Evolutionary conservation across 2,113 vertebrate species (phyloP), one percentile per base, ranked within the genome.

Genomic region (Coracopsis vasa): DNA sequence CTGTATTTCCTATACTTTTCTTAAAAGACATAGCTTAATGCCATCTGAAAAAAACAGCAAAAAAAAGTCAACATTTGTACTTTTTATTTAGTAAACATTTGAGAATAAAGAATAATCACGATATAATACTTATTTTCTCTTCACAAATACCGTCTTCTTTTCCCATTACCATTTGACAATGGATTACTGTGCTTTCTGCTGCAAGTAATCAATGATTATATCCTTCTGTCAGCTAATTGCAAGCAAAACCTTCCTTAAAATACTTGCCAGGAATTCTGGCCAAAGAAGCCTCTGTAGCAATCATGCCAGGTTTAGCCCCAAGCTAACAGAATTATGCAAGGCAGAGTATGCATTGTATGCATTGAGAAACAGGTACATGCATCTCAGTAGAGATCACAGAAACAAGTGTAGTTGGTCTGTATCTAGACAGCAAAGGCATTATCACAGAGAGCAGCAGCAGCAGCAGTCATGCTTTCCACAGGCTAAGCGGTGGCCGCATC

Each of bases 391-490:
- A 29, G 69, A 13, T 33, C 39, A 66, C 50, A 75, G 61, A 37
- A 42, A 17, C 0, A 4, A 0, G 1, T 8, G 58, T 11, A 29
- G 29, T 24, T 71, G 60, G 15, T 31, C 75, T 13, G 14, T 20
- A 39, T n/a, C 62, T 53, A 16, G 16, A 23, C 29, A 72, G 51
- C 31, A 62, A 33, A 39, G 23, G 37, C 77, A 29, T 33, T 42
- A 25, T 13, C 45, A 39, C 65, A 37, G 61, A 4, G 56, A 84
- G 33, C 37, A 66, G 41, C 69, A 24, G 50, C 72, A 86, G 48
- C 45, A 75, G 1, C 42, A 8, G 10, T 80, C 20, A 16, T 3
- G 10, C 42, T 85, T 69, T 37, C 51, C n/a, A 19, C 33, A 56
- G 77, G n/a, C 13, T 7, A n/a, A 31, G 71, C 0, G 0, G n/a